phyloP scores from a whole-genome alignment of 2,888 invertebrate species.

The Patella depressa region DNA sequence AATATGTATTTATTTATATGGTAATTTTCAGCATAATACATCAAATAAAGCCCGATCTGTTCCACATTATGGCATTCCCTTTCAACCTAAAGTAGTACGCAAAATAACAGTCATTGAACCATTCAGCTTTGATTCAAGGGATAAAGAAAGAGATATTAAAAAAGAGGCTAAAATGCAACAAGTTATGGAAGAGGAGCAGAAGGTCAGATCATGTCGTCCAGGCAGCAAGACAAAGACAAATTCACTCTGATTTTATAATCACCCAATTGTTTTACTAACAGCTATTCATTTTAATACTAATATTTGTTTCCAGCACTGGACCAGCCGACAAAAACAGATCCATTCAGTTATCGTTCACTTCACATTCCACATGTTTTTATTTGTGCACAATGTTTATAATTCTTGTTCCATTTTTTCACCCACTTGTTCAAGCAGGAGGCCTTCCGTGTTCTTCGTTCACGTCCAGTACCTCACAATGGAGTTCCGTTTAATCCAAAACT shows the following conservation, averaged over 20 bases:
- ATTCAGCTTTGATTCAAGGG: slow-evolving; percentile 81
- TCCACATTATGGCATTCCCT: slow-evolving; percentile 61
- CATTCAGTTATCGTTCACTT: not conserved
- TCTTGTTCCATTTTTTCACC: not conserved
- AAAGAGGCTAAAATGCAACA: slow-evolving; percentile 78
- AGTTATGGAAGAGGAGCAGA: slow-evolving; percentile 61
- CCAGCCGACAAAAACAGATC: not conserved
- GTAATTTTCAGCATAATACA: not conserved
- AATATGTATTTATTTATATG: not conserved
- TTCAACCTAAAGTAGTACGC: slow-evolving; percentile 59
- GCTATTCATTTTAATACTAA: not conserved
- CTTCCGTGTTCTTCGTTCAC: slow-evolving; percentile 16
- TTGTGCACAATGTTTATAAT: not conserved
- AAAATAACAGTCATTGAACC: slow-evolving; percentile 72
- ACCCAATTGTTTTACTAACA: not conserved
- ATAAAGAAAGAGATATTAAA: slow-evolving; percentile 75
- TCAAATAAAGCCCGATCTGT: slow-evolving; percentile 42
- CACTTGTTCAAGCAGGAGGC: not conserved
- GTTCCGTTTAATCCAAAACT: slow-evolving; percentile 63
- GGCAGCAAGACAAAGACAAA: slow-evolving; percentile 3
- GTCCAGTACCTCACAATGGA: slow-evolving; percentile 57
- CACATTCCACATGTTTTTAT: not conserved
- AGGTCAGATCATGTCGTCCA: slow-evolving; percentile 64
- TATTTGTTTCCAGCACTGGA: not conserved
- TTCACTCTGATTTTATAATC: not conserved